Conservation (phyloP, 2,888 invertebrate genomes). For the Ernsta delagoae region DNA sequence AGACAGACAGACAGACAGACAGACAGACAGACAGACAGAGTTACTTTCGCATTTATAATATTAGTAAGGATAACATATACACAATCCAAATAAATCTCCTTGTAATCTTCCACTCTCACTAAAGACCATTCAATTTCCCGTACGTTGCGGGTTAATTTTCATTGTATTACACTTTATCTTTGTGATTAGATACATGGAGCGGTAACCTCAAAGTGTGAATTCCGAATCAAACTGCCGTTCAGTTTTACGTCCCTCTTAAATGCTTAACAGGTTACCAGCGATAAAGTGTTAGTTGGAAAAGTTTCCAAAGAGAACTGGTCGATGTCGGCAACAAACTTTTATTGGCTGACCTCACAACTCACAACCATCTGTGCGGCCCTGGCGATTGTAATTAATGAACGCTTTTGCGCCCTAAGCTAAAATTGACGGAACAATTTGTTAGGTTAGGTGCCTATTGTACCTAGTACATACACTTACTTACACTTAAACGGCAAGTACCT, state of each 20-base stretch:
- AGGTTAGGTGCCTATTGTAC: background rate
- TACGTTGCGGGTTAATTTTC: background rate
- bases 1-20: no score
- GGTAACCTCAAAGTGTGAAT: slow-evolving; percentile 23
- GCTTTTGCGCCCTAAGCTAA: background rate
- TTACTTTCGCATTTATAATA: no score
- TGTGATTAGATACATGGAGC: slow-evolving; percentile 9
- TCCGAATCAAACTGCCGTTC: slow-evolving; percentile 33
- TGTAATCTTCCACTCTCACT: background rate
- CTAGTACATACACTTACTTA: background rate
- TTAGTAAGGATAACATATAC: no score
- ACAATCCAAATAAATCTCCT: no score
- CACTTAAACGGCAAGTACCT: background rate
- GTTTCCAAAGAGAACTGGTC: slow-evolving; percentile 14
- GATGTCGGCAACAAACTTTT: slow-evolving; percentile 25
- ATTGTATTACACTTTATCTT: slow-evolving; percentile 11
- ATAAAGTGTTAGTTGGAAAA: slow-evolving; percentile 33
- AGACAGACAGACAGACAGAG: no score
- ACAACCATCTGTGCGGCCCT: slow-evolving; percentile 3
- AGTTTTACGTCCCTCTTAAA: slow-evolving; percentile 29
- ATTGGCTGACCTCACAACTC: slow-evolving; percentile 18
- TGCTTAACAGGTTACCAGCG: slow-evolving; percentile 32
- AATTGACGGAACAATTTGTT: background rate
- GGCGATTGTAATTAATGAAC: slow-evolving; percentile 19
- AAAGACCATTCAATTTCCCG: background rate